phyloP scores from a whole-genome alignment of 2,797 vertebrate genomes.

The Propithecus perrieri region DNA sequence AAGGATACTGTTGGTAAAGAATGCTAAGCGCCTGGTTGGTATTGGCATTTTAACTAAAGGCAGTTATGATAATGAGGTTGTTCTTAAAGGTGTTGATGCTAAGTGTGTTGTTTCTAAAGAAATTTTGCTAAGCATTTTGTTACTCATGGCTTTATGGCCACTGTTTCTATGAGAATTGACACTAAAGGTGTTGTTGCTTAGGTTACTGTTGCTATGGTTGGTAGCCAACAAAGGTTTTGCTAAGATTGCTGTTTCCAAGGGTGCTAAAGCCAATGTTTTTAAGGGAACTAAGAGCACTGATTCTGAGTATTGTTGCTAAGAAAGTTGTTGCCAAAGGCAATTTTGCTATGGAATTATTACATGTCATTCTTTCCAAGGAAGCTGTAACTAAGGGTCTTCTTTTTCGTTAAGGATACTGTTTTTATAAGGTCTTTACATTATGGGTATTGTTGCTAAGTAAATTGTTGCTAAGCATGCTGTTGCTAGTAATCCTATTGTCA shows the following conservation, averaged over 20 bases:
- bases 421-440: too few species aligned
- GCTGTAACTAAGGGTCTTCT: too few species aligned
- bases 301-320: too few species aligned
- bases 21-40: not conserved
- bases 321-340: too few species aligned
- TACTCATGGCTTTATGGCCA: not conserved
- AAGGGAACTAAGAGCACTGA: not conserved
- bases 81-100: not conserved
- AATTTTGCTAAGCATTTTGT: not conserved
- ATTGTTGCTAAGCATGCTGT: too few species aligned
- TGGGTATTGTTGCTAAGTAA: too few species aligned
- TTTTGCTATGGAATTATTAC: too few species aligned
- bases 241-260: not conserved
- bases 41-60: not conserved
- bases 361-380: too few species aligned
- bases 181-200: not conserved
- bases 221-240: not conserved
- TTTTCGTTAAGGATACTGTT: too few species aligned
- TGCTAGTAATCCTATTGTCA: too few species aligned
- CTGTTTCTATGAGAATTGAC: not conserved
- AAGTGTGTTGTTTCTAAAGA: not conserved
- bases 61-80: not conserved
- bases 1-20: not conserved
- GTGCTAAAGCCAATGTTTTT: not conserved
- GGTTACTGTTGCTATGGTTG: not conserved